Conservation (phyloP, 2,113 vertebrate genomes). For the Phainopepla nitens region DNA sequence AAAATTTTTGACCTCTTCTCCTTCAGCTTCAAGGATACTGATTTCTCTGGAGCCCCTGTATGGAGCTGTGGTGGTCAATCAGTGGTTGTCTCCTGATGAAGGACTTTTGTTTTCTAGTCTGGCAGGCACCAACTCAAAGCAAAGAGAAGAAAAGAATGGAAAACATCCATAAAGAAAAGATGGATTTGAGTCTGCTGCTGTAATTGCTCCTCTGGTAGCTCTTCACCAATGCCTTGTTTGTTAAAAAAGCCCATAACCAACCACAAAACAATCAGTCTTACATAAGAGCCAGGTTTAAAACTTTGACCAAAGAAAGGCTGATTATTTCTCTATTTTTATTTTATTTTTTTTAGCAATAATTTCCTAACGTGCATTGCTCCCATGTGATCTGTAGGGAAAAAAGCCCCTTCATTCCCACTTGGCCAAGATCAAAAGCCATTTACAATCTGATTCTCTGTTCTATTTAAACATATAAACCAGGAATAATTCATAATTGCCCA, state of each 20-base stretch:
- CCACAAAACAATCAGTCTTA: not conserved
- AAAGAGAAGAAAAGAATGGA: not conserved
- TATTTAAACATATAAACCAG: not conserved
- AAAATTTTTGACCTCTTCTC: not conserved
- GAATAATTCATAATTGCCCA: not conserved
- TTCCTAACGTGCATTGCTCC: not conserved
- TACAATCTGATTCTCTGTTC: not conserved
- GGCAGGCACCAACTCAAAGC: not conserved
- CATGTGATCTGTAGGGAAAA: not conserved
- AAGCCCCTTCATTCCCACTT: not conserved
- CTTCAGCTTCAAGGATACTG: not conserved
- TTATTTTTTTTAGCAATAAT: not conserved
- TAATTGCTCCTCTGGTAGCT: not conserved
- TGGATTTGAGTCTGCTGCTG: not conserved
- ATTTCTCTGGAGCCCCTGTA: not conserved
- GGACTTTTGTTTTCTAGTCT: not conserved
- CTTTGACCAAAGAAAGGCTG: not conserved
- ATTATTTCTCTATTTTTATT: not conserved
- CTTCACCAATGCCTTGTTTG: not conserved
- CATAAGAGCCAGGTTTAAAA: not conserved
- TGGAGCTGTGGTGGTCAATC: not conserved
- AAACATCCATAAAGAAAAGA: not conserved
- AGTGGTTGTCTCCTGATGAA: not conserved
- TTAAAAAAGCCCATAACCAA: not conserved
- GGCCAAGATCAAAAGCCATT: not conserved